A percentile compares a stretch with the other conserved stretches of the same genome.
Conservation (phyloP, 2,113 vertebrate genomes). For the Rhinichthys klamathensis region DNA sequence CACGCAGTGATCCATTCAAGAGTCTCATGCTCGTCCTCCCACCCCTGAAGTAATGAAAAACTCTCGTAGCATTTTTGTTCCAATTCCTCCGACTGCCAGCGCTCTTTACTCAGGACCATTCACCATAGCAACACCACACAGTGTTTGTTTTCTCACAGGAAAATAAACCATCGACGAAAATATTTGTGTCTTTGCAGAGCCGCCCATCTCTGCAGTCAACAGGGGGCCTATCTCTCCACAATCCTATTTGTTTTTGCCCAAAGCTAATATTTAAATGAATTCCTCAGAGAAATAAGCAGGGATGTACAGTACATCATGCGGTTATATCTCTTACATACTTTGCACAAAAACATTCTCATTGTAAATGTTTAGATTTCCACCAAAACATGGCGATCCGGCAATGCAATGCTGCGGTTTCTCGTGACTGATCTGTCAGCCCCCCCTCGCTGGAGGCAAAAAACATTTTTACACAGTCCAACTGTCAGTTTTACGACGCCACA, state of each 20-base stretch:
- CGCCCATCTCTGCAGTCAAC: slow-evolving; percentile 53
- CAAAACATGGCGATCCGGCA: slow-evolving; percentile 16
- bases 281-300: slow-evolving; percentile 44
- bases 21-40: slow-evolving; percentile 43
- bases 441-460: not conserved
- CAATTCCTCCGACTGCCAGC: slow-evolving; percentile 45
- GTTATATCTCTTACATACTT: slow-evolving; percentile 35
- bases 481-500: slow-evolving; percentile 30
- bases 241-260: slow-evolving; percentile 56
- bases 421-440: slow-evolving; percentile 10
- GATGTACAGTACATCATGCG: slow-evolving; percentile 36
- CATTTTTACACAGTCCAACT: slow-evolving; percentile 14
- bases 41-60: slow-evolving; percentile 57
- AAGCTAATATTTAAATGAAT: slow-evolving; percentile 64
- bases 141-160: slow-evolving; percentile 65
- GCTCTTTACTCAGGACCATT: slow-evolving; percentile 44
- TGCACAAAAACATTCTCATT: slow-evolving; percentile 16
- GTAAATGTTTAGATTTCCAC: slow-evolving; percentile 38
- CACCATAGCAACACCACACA: slow-evolving; percentile 56
- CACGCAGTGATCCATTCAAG: slow-evolving; percentile 37
- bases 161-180: slow-evolving; percentile 60
- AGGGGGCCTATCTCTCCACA: slow-evolving; percentile 44
- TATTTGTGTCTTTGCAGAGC: slow-evolving; percentile 58
- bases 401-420: not conserved
- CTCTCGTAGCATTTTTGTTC: slow-evolving; percentile 50